Evolutionary conservation across 1,140 invertebrate genomes (phyloP).

Genomic region (Nautilus pompilius): DNA sequence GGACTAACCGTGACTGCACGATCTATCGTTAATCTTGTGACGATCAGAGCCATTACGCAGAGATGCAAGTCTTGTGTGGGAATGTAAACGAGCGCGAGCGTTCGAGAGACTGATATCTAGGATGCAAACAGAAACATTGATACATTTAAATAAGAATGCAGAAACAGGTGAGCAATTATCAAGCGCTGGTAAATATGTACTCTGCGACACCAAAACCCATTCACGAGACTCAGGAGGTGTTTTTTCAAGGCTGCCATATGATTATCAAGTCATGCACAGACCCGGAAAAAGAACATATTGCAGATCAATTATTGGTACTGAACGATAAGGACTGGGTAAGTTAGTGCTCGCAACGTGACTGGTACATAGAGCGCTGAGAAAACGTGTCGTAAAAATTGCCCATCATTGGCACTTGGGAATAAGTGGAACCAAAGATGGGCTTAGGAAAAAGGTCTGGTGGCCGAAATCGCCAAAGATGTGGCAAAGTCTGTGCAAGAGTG

Average conservation of each 20-base stretch:
- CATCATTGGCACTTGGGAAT: conserved; percentile 18
- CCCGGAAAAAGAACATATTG: no score
- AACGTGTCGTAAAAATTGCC: conserved; percentile 15
- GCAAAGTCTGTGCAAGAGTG: conserved; percentile 10
- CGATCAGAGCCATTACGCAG: no score
- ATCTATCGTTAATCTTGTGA: no score
- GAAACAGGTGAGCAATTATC: no score
- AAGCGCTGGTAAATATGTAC: no score
- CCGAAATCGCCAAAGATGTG: conserved; percentile 15
- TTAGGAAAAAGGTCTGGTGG: conserved; percentile 26
- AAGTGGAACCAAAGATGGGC: conserved; percentile 15
- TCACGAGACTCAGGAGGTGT: no score
- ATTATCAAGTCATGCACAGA: no score
- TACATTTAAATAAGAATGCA: conserved; percentile 19
- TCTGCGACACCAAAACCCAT: no score
- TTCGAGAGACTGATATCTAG: conserved; percentile 25
- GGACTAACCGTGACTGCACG: no score
- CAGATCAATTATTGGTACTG: no score
- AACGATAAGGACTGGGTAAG: no score
- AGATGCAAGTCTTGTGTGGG: background rate
- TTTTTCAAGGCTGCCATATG: no score
- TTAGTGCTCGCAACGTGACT: conserved; percentile 37
- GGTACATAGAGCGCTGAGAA: conserved; percentile 18
- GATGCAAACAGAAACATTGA: conserved; percentile 11
- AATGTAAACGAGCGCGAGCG: background rate